A percentile compares a stretch with the other conserved stretches of the same genome.
Evolutionary conservation across 2,113 vertebrate species (phyloP).

Genomic region (Regulus satrapa): DNA sequence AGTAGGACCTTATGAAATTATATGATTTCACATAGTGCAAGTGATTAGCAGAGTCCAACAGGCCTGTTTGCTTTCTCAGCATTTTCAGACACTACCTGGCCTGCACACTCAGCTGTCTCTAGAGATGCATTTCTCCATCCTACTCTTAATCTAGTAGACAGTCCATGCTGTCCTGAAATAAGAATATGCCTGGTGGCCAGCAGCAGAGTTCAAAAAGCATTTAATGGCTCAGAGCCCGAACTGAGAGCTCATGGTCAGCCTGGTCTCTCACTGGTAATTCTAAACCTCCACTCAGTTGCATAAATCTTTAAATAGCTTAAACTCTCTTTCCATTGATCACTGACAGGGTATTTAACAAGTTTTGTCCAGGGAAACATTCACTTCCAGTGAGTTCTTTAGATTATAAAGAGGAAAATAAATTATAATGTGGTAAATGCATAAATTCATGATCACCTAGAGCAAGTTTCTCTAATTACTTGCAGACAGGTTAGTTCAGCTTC

Average conservation of each 20-base stretch:
- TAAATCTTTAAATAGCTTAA: slow-evolving; percentile 13
- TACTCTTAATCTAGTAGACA: background rate
- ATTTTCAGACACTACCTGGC: background rate
- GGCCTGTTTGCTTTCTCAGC: background rate
- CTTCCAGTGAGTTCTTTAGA: background rate
- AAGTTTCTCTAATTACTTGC: background rate
- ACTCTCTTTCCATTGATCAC: background rate
- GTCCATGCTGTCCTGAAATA: background rate
- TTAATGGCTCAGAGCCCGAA: background rate
- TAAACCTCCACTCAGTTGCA: background rate
- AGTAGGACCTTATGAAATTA: background rate
- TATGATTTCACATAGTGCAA: background rate
- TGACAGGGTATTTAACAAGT: background rate
- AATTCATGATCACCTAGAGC: background rate
- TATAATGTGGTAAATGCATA: background rate
- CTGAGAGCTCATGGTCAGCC: background rate
- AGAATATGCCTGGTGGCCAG: background rate
- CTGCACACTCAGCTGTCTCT: background rate
- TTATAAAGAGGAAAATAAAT: background rate
- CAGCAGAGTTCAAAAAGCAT: background rate
- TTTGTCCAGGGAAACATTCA: background rate
- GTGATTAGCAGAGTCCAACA: background rate
- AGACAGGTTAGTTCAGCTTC: background rate
- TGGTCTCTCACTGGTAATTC: background rate
- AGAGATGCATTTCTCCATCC: background rate